Percentiles rank a stretch among this genome's conserved stretches.
Evolutionary conservation across 2,888 invertebrate genomes (phyloP).

Genomic region (Polyploca ridens): DNA sequence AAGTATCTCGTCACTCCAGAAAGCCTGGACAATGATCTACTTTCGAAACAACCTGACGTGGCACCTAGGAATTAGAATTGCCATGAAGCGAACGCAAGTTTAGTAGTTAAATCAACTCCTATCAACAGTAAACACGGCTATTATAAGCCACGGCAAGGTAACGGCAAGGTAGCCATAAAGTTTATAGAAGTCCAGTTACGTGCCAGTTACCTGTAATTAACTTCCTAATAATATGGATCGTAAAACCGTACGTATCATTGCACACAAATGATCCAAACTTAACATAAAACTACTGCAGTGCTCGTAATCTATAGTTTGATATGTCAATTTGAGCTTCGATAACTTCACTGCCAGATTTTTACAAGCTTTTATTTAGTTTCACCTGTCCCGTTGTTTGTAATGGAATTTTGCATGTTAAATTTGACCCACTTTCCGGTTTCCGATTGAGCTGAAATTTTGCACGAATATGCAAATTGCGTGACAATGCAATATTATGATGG

Average conservation of each 20-base stretch:
- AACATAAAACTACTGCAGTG: conserved; percentile 53
- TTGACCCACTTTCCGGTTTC: too few species aligned
- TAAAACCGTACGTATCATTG: conserved; percentile 73
- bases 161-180: conserved; percentile 42
- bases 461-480: too few species aligned
- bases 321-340: not conserved
- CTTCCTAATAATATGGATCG: conserved; percentile 62
- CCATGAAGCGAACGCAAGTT: conserved; percentile 2
- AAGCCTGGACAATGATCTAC: not conserved
- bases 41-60: not conserved
- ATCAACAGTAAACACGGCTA: conserved; percentile 12
- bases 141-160: conserved; percentile 51
- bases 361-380: too few species aligned
- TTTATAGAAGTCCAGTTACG: conserved; percentile 33
- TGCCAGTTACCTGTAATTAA: conserved; percentile 60
- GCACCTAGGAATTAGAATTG: not conserved
- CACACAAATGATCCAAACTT: conserved; percentile 60
- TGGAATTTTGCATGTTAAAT: too few species aligned
- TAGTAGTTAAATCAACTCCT: conserved; percentile 5
- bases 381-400: too few species aligned
- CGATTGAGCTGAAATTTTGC: too few species aligned
- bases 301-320: not conserved
- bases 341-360: too few species aligned
- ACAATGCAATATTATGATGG: too few species aligned
- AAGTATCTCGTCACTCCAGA: not conserved